These are phyloP conservation scores for Lepus townsendii DNA, from an alignment of 2,797 vertebrate species.

Conservation along the genomic window DNA sequence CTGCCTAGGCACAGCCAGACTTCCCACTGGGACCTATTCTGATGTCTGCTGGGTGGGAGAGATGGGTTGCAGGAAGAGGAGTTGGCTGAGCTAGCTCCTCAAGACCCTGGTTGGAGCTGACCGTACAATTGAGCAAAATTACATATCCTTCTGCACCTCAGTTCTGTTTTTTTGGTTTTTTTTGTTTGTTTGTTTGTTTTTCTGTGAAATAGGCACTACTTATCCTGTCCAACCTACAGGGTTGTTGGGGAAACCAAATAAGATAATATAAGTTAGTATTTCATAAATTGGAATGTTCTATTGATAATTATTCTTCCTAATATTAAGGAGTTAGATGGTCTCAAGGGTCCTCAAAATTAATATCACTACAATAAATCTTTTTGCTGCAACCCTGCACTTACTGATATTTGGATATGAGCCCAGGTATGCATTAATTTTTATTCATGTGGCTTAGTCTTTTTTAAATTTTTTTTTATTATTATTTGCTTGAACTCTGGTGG, in stretches of 20 bases:
- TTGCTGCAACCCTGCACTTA: not conserved
- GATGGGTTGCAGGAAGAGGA: not conserved
- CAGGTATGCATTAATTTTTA: not conserved
- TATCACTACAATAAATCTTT: not conserved
- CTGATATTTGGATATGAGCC: not conserved
- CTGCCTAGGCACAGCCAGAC: accelerated
- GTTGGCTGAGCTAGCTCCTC: not conserved
- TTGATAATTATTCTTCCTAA: slow-evolving; percentile 36
- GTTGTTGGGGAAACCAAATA: not conserved
- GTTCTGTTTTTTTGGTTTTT: not conserved
- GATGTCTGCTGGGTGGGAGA: not conserved
- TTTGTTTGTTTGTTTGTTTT: not conserved
- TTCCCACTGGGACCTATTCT: not conserved
- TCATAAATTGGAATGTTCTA: slow-evolving; percentile 19
- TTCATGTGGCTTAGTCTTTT: not conserved
- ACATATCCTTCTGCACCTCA: not conserved
- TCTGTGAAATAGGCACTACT: not conserved
- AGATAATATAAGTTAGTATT: not conserved
- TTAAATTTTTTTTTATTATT: not conserved
- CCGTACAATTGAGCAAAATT: not conserved
- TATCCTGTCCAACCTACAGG: not conserved
- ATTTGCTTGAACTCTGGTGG: not conserved
- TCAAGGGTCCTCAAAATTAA: not conserved
- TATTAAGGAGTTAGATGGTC: not conserved
- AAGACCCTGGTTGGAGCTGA: not conserved